A percentile compares a stretch with the other conserved stretches of the same genome.
Evolutionary conservation across 2,797 vertebrate species (phyloP).

Genomic region (Silurus lanzhouensis): DNA sequence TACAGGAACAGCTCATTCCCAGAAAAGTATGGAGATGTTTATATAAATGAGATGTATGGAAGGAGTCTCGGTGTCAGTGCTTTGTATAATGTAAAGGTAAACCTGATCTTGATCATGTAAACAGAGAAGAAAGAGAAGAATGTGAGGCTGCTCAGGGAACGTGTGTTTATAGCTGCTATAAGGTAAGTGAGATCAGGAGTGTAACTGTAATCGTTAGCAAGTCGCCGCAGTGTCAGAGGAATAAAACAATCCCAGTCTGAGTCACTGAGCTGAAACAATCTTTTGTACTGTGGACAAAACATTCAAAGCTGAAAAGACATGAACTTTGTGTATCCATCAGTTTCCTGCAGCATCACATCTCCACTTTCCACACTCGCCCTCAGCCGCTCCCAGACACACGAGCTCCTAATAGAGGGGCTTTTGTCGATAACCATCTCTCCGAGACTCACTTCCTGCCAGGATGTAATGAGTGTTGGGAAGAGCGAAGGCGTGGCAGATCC

Average conservation of each 20-base stretch:
- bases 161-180: neutral
- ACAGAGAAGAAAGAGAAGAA: neutral
- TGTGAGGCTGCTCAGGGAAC: neutral
- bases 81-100: neutral
- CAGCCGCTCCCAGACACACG: neutral
- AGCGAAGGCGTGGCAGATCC: neutral
- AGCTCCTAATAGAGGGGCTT: neutral
- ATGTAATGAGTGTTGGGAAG: slow-evolving; percentile 30
- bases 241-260: neutral
- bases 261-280: neutral
- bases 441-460: neutral
- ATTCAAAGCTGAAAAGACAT: neutral
- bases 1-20: neutral
- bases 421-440: slow-evolving; percentile 20
- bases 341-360: neutral
- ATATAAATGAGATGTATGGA: neutral
- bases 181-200: neutral
- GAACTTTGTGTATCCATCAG: neutral
- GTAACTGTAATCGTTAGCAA: neutral
- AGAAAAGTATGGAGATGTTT: neutral
- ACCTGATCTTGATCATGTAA: no score
- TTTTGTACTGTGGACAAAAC: neutral
- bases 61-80: neutral
- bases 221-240: neutral
- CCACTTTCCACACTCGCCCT: neutral